Evolutionary conservation across 2,113 vertebrate species (phyloP).

Genomic region (Monarcha castaneiventris): DNA sequence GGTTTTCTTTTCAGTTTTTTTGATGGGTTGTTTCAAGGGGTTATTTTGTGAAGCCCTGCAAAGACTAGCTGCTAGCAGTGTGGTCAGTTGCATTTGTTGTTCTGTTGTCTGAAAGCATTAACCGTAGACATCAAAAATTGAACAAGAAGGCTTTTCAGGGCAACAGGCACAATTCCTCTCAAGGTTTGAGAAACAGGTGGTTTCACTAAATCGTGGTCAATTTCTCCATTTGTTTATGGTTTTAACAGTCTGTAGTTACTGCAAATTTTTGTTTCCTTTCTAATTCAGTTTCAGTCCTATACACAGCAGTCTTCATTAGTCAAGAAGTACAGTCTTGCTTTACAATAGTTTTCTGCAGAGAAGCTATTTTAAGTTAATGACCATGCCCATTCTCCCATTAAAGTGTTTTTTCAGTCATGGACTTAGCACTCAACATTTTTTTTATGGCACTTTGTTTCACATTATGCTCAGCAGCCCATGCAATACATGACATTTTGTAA

Average conservation of each 20-base stretch:
- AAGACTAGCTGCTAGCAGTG: not conserved
- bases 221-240: not conserved
- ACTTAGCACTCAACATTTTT: slow-evolving; percentile 64
- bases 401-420: slow-evolving; percentile 67
- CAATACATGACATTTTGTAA: slow-evolving; percentile 61
- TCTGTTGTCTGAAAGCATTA: not conserved
- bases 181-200: not conserved
- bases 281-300: not conserved
- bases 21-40: not conserved
- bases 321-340: slow-evolving; percentile 21
- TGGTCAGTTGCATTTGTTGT: not conserved
- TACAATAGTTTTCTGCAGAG: slow-evolving; percentile 40
- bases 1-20: not conserved
- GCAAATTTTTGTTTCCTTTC: not conserved
- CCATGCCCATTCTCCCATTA: slow-evolving; percentile 59
- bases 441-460: slow-evolving; percentile 76
- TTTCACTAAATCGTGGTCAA: not conserved
- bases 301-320: slow-evolving; percentile 26
- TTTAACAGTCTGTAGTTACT: not conserved
- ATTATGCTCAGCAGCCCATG: slow-evolving; percentile 77
- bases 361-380: slow-evolving; percentile 70
- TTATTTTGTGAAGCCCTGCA: not conserved
- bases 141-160: not conserved
- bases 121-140: not conserved
- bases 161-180: not conserved